Conservation (phyloP, 2,797 vertebrate species). For the Poecilia gillii region DNA sequence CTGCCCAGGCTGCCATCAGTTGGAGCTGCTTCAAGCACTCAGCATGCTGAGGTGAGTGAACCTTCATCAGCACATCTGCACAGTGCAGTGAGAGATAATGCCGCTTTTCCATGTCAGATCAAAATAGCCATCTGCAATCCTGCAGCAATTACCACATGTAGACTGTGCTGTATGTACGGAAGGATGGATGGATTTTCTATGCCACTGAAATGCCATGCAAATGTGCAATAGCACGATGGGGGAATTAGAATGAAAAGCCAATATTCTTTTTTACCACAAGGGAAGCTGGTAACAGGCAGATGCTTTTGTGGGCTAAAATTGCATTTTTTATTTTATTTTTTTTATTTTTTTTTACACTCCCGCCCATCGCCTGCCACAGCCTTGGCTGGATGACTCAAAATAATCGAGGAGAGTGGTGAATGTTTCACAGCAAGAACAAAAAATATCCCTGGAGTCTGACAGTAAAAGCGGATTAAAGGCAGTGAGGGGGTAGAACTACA, state of each 20-base stretch:
- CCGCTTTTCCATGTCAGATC: neutral
- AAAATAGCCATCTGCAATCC: neutral
- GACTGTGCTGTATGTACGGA: neutral
- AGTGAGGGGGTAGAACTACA: conserved; percentile 37
- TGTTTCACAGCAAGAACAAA: conserved; percentile 39
- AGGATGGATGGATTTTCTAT: neutral
- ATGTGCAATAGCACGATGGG: neutral
- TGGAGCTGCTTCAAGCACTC: neutral
- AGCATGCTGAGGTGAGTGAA: neutral
- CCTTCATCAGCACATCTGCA: neutral
- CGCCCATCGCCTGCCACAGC: conserved; percentile 57
- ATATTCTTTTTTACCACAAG: neutral
- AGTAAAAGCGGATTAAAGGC: conserved; percentile 35
- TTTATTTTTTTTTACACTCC: conserved; percentile 55
- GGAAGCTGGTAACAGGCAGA: conserved; percentile 51
- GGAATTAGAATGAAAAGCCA: neutral
- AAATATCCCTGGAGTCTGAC: conserved; percentile 57
- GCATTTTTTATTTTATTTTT: conserved; percentile 19
- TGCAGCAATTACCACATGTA: neutral
- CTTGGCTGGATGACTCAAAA: conserved; percentile 67
- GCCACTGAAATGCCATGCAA: neutral
- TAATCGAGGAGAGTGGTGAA: conserved; percentile 56
- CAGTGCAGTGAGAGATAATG: neutral
- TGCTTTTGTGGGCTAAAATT: conserved; percentile 58
- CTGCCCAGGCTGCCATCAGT: neutral